Evolutionary conservation across 1,140 invertebrate species (phyloP), one percentile per base, ranked within the genome.

Genomic region (silkworm (Bombyx mori)): DNA sequence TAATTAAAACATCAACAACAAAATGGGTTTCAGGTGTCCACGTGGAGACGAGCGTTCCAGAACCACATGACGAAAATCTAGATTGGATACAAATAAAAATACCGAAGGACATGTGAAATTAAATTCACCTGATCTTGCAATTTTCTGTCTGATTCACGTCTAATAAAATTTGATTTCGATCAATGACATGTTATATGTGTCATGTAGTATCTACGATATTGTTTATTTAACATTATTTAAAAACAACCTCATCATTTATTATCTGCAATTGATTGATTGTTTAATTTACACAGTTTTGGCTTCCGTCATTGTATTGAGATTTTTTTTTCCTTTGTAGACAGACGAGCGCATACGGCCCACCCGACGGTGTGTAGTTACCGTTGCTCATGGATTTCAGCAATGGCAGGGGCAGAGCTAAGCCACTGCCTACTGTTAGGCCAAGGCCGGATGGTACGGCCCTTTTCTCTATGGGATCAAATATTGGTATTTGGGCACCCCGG

Each of bases 61-160:
- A 64, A 51, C 65, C 68, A 22, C 52, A 48, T 6, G 65, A 68
- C 18, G 60, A 69, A 44, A 68, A 79, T 54, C 18, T 83, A 46
- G 69, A 73, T 48, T 83, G 80, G 80, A 54, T 83, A 12, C 69
- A 78, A 64, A 65, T 83, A 46, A 78, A 75, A 71, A 58, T 83
- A 60, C 78, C 77, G 6, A 68, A 62, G 53, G 42, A 54, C 55
- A 50, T 50, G 26, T 50, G 26, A 50, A 50, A 8, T 35, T 3
- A 3, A 35, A 35, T 47, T 10, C 12, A 10, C 9, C 45, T 4
- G 4, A 7, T 46, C 26, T 26, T 42, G 10, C 42, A 49, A 42
- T 53, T 1, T 42, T 6, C 49, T 42, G 49, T 6, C 49, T 42
- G 49, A 18, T 18, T 51, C 49, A 6, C 26, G 22, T 1, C 18